A percentile compares a stretch with the other conserved stretches of the same genome.
These are phyloP conservation scores for Xiphophorus couchianus DNA, from an alignment of 2,113 vertebrate species.

Conservation along the genomic window DNA sequence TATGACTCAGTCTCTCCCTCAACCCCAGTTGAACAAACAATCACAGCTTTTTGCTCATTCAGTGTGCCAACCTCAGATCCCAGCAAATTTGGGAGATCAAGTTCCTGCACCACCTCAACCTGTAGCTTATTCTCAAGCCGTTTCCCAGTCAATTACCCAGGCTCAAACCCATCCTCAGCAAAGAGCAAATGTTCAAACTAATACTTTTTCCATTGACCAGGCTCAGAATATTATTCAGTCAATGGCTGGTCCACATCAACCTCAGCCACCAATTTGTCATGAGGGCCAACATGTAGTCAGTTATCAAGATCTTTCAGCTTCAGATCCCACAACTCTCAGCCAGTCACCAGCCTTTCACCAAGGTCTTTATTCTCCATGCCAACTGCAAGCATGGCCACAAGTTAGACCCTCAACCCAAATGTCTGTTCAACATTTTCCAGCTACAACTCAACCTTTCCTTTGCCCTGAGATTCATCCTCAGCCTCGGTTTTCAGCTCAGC, in stretches of 20 bases:
- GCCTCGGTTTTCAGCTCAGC: conserved; percentile 40
- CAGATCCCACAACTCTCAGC: conserved; percentile 16
- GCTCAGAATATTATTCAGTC: conserved; percentile 11
- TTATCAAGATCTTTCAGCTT: conserved; percentile 38
- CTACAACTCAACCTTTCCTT: conserved; percentile 31
- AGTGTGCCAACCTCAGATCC: conserved; percentile 5
- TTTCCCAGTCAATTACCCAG: conserved; percentile 1
- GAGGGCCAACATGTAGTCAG: conserved; percentile 22
- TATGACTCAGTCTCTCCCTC: conserved; percentile 14
- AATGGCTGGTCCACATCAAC: conserved; percentile 1
- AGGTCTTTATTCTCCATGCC: conserved; percentile 35
- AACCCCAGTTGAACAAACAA: not conserved
- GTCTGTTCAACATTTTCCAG: conserved; percentile 38
- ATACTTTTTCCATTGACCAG: conserved; percentile 1
- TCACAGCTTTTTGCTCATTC: conserved; percentile 16
- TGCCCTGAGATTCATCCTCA: conserved; percentile 39
- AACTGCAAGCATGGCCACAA: conserved; percentile 57
- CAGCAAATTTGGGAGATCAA: conserved; percentile 9
- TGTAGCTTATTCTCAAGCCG: conserved; percentile 10
- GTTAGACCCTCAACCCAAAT: conserved; percentile 49
- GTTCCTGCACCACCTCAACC: conserved; percentile 21
- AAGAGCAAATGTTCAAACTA: conserved; percentile 7
- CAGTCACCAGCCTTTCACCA: conserved; percentile 33
- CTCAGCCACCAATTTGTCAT: conserved; percentile 8
- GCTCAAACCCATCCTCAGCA: conserved; percentile 2